Evolutionary conservation across 2,113 vertebrate genomes (phyloP), one percentile per base, ranked within the genome.

Genomic region (Electrona antarctica): DNA sequence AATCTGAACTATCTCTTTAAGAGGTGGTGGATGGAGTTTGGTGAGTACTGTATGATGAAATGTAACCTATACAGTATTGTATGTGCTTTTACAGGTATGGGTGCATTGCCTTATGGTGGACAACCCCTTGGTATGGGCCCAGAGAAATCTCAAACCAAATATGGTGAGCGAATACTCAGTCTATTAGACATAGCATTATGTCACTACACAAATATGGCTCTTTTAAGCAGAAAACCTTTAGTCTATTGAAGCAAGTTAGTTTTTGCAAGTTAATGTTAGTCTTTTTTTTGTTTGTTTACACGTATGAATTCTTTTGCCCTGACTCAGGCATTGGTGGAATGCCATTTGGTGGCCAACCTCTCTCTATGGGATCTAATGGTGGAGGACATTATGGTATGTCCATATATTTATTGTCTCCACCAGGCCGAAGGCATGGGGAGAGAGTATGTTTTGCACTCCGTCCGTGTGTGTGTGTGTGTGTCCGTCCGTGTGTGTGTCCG

Each of bases 311-410:
- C 11, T 71, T 29, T 73, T 8, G 6, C 56, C 72, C 48, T 66
- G 5, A 55, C 75, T 64, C 64, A 91, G 90, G 90, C 21, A 83
- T 90, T 56, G 89, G 87, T 15, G 86, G 89, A 1, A 69, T 88
- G 66, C 86, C 88, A 54, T 89, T 89, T 76, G 82, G 80, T 46
- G 82, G 78, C 48, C 79, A 85, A 3, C 82, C 82, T 0, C n/a
- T 64, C 9, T 52, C 7, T 9, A 12, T 61, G 66, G 85, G 73
- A 7, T 59, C 60, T 14, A 70, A 77, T 56, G 75, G 51, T 2
- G 84, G 59, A 51, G 83, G 81, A 55, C 55, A 71, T 8, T 80
- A 81, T 55, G 85, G 83, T 89, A 70, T n/a, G 71, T 75, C n/a
- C 56, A 29, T 10, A 47, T 7, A 21, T 61, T 8, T 13, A 14